These are phyloP conservation scores for Pseudonaja textilis DNA, from an alignment of 2,113 vertebrate genomes.

Conservation along the genomic window DNA sequence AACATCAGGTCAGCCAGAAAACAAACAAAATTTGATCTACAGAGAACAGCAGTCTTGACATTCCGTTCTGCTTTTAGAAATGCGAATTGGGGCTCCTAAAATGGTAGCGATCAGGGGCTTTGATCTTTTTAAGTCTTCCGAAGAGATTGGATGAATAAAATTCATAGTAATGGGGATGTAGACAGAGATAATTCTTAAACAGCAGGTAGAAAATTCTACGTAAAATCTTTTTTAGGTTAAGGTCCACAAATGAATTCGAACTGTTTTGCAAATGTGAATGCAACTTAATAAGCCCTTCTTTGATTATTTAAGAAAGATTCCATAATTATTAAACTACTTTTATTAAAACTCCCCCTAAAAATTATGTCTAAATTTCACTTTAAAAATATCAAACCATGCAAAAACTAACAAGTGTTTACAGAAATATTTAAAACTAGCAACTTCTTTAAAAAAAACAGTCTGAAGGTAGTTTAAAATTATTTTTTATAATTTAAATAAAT, in stretches of 20 bases:
- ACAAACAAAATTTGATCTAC: constrained; percentile 1
- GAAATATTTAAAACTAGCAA: not conserved
- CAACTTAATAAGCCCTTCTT: not conserved
- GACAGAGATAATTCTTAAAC: not conserved
- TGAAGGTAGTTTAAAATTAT: not conserved
- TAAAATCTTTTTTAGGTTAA: not conserved
- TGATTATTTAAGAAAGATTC: not conserved
- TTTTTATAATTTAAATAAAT: not conserved
- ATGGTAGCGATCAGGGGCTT: not conserved
- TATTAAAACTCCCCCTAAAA: not conserved
- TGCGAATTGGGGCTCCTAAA: not conserved
- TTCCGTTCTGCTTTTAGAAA: constrained; percentile 11
- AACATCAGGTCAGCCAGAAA: no score
- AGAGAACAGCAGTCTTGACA: not conserved
- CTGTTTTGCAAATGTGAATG: not conserved
- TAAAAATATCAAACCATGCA: not conserved
- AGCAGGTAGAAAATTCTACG: no score
- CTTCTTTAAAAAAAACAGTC: not conserved
- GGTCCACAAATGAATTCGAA: not conserved
- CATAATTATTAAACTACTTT: not conserved
- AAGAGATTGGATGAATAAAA: not conserved
- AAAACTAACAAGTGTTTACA: not conserved
- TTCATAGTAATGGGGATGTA: not conserved
- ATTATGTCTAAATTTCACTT: not conserved
- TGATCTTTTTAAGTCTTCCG: not conserved